Base-by-base conservation (phyloP, 1,140 invertebrate genomes). In the Caenorhabditis remanei region DNA sequence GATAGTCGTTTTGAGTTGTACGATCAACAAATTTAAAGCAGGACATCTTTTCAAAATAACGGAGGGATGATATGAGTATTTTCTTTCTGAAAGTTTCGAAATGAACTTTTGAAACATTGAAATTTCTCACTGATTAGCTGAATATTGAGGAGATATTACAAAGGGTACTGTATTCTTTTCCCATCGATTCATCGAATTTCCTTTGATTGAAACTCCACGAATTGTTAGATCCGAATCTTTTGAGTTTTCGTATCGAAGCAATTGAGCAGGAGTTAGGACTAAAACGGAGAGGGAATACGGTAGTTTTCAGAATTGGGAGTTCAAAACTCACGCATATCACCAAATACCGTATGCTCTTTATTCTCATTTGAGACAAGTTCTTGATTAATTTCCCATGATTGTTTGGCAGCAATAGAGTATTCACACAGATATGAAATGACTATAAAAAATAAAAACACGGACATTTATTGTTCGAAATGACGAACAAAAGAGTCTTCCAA, bases 1-100 rank as follows among this genome's bases (percentile, higher is more conserved):
- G 40, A 40, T 85, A 89, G 46, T 89, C 88, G 16, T 43, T 63
- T 58, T 89, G n/a, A 53, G 56, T 82, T 2, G 65, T 88, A 79
- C 88, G 32, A 4, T 88, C 87, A 13, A 89, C 88, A 50, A 89
- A 88, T 40, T 88, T 89, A 56, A 88, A 89, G 83, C 88, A 89
- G 2, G 88, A 86, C 0, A 89, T 16, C 43, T 24, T 50, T 84
- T 88, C 88, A 24, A 88, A 82, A 48, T 50, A 40, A 24, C 58
- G 46, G n/a, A 88, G 61, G 16, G 88, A 84, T 3, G 58, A 24
- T 1, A 82, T 24, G 3, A 88, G 85, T 43, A 85, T 43, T 13
- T 83, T 65, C 21, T 50, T 58, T 58, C 88, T 88, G 85, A 24
- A 88, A 58, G 58, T 58, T 58, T 11, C 0, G 24, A 63, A 63